Conservation (phyloP, 37 sponge, comb jelly and placozoan species). For the Diacarnus erythraeanus region DNA sequence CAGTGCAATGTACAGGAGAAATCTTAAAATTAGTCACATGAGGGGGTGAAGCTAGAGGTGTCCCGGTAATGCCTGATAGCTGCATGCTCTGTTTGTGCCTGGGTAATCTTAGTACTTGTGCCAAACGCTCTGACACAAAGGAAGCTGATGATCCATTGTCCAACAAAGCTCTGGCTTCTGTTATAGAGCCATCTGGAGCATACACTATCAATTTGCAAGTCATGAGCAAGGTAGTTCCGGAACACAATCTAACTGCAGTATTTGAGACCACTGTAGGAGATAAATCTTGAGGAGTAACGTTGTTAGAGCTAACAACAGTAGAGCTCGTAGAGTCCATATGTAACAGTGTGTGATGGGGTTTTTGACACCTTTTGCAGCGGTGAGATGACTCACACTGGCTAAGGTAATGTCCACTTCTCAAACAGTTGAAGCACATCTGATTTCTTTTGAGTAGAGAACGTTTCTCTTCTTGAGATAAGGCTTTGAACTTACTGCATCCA, state of each 20-base stretch:
- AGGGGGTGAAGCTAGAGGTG: constrained; percentile 12
- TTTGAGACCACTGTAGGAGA: too few relatives aligned
- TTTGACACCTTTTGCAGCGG: constrained; percentile 18
- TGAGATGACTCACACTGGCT: constrained; percentile 31
- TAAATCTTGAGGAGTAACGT: too few relatives aligned
- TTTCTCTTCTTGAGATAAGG: constrained; percentile 30
- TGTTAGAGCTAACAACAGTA: too few relatives aligned
- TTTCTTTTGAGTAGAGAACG: not conserved
- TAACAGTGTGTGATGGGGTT: too few relatives aligned
- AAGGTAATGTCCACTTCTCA: constrained; percentile 23
- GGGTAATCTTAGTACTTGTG: constrained; percentile 11
- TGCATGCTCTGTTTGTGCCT: constrained; percentile 1
- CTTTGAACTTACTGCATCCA: constrained; percentile 20
- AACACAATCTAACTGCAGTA: too few relatives aligned
- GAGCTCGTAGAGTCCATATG: too few relatives aligned
- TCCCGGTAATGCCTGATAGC: constrained; percentile 36
- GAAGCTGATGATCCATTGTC: constrained; percentile 43
- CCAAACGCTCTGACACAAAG: constrained; percentile 22
- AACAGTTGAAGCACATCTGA: constrained; percentile 18
- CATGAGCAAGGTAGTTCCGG: constrained; percentile 20
- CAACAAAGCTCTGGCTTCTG: constrained; percentile 31
- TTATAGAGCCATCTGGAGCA: constrained; percentile 6
- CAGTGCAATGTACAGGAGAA: constrained; percentile 8
- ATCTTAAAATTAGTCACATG: constrained; percentile 18
- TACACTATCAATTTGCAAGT: constrained; percentile 25